Evolutionary conservation across 2,797 vertebrate genomes (phyloP), one percentile per base, ranked within the genome.

Genomic region (Pyrocephalus nanus): DNA sequence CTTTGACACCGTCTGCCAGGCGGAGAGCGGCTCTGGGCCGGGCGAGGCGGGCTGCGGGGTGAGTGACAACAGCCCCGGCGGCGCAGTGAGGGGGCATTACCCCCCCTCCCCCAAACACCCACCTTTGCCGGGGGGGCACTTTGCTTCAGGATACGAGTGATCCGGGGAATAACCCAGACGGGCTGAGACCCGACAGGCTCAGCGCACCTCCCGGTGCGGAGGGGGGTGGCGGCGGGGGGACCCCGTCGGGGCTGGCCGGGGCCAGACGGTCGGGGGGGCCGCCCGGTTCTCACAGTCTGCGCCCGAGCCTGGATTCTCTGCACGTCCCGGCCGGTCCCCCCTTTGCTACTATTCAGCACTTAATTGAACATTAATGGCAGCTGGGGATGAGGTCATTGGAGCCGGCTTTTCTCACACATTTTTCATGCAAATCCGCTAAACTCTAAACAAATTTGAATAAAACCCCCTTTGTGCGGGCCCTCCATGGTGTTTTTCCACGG

Each of bases 321-420:
- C 98, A 98, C 98, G 98, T 98, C 95, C 90, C 92, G 78, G 97
- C 96, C 97, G 96, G 96, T 97, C 94, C 96, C 94, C 92, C 97
- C 97, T 96, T 96, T 88, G 97, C 98, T 75, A 96, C 98, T 97
- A 98, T 98, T 98, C 98, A 98, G 97, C 96, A 91, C 96, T 98
- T 98, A 98, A 99, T 99, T 98, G 98, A 98, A 98, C 98, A 98
- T 98, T 98, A 98, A 98, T 98, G 97, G 98, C 98, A 98, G 98
- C 98, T 98, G 98, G 97, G 97, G 98, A 98, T 98, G 97, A 98
- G 98, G 98, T 99, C 98, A 98, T 97, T 93, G 97, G 96, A 98
- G 97, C 98, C 96, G 97, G 97, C 98, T 98, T 98, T 98, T 98
- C 98, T 98, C 98, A 98, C 98, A 98, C 98, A 97, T 98, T 98